Evolutionary conservation across 1,140 invertebrate species (phyloP), one percentile per base, ranked within the genome.

Genomic region (Cydia fagiglandana): DNA sequence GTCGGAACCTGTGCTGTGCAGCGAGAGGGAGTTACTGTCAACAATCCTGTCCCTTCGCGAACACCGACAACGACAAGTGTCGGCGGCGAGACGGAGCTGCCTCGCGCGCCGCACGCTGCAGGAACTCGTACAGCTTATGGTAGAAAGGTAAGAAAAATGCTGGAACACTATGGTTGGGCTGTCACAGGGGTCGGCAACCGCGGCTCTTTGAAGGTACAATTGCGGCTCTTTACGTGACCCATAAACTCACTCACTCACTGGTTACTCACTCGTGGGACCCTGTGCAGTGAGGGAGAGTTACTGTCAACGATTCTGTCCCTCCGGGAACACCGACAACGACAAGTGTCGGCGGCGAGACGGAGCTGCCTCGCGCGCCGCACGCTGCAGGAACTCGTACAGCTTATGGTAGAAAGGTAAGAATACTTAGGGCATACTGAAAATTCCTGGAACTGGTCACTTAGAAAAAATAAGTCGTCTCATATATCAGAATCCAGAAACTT

Each of bases 221-320:
- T 24, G 24, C 24, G 24, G 24, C 24, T 24, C 24, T 24, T 24
- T 24, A 24, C 24, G 24, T 24, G 24, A 24, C 24, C 24, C 24
- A 24, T 24, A 24, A 24, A n/a, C n/a, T n/a, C n/a, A n/a, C n/a
- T n/a, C n/a, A n/a, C n/a, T n/a, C n/a, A n/a, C n/a, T n/a, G n/a
- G n/a, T n/a, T n/a, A 28, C 30, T 87, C 24, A 68, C 66, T 7
- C 74, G 84, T 0, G 79, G 89, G 7, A 82, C 70, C 0, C 80
- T 92, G 38, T 96, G 95, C 82, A 79, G 91, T 0, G 97, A 98
- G 93, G 79, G 84, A 0, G 95, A 95, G 64, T 79, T 95, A 56
- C 79, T 95, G 15, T 61, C 82, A 0, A 83, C 88, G 0, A 82
- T 95, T 0, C 75, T 94, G 70, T 50, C 80, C 13, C 87, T 95